Conservation (phyloP, 2,113 vertebrate species). For the Carollia perspicillata region DNA sequence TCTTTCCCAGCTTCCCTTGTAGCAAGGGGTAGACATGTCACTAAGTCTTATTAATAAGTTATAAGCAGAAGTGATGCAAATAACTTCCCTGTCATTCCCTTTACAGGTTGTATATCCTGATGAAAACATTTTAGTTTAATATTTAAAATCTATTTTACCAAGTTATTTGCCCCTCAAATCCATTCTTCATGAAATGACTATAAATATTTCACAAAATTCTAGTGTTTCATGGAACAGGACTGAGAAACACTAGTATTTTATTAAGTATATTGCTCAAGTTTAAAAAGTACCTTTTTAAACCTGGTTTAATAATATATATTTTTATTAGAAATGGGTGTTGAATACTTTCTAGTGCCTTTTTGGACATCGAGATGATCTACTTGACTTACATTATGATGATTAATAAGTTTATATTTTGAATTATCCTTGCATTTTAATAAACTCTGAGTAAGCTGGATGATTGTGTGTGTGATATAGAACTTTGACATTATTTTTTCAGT, state of each 20-base stretch:
- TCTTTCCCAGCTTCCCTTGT: neutral
- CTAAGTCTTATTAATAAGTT: neutral
- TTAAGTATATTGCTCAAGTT: neutral
- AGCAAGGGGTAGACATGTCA: neutral
- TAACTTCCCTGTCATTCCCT: neutral
- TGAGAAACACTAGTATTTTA: neutral
- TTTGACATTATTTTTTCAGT: neutral
- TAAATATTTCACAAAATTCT: neutral
- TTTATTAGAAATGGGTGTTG: neutral
- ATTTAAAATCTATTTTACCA: neutral
- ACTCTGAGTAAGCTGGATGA: neutral
- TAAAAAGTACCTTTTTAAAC: neutral
- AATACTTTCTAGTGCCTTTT: neutral
- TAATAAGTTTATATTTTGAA: neutral
- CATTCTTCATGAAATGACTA: neutral
- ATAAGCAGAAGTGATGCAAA: neutral
- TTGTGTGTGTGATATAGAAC: neutral
- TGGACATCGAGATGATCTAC: neutral
- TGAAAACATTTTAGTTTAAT: neutral
- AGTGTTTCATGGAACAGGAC: neutral
- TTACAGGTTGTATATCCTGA: neutral
- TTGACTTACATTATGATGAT: neutral
- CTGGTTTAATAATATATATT: neutral
- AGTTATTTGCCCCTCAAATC: neutral
- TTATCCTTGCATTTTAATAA: neutral